phyloP scores from a whole-genome alignment of 2,113 vertebrate species.

The Manacus vitellinus region DNA sequence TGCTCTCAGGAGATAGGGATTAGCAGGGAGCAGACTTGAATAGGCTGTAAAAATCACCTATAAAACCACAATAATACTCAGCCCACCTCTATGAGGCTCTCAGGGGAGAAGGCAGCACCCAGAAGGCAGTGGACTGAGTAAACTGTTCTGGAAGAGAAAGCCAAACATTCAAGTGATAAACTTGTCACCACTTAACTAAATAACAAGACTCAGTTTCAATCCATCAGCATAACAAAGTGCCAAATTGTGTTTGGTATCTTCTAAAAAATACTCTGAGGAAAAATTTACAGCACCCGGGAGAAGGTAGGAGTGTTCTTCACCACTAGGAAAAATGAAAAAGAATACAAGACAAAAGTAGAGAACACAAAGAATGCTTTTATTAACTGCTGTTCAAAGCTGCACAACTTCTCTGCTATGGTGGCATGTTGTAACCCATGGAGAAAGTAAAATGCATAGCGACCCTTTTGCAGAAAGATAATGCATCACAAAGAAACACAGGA shows the following conservation, averaged over 20 bases:
- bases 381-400: not conserved
- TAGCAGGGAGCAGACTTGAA: not conserved
- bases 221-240: not conserved
- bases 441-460: not conserved
- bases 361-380: not conserved
- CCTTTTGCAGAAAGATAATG: not conserved
- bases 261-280: not conserved
- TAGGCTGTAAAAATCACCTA: not conserved
- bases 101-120: not conserved
- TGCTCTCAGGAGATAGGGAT: not conserved
- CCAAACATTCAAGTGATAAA: not conserved
- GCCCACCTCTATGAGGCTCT: not conserved
- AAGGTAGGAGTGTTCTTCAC: not conserved
- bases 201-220: not conserved
- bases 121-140: not conserved
- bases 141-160: not conserved
- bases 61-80: not conserved
- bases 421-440: accelerated
- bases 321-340: not conserved
- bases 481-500: not conserved
- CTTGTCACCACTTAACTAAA: not conserved
- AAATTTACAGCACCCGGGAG: not conserved
- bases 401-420: not conserved
- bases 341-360: not conserved
- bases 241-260: not conserved